Base-by-base conservation (phyloP, 2,797 vertebrate genomes). In the Melopsittacus undulatus region DNA sequence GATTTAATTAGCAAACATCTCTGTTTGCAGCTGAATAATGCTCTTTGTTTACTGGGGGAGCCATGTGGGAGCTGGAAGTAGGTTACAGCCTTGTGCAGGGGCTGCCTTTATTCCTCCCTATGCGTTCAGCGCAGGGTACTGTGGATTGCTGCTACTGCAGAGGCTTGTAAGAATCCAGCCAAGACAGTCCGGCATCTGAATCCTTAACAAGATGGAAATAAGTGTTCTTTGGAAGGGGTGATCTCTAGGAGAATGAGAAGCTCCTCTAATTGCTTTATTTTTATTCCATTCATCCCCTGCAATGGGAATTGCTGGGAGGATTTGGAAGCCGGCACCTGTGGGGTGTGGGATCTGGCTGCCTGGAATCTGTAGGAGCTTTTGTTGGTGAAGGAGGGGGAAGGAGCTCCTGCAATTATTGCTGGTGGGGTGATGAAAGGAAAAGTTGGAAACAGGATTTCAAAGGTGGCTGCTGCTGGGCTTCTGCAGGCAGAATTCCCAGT, bases 401-500 rank as follows among this genome's bases (percentile, higher is more conserved):
- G 43, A 90, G 88, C 80, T 87, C 26, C 90, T 91, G 89, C 81
- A 89, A 45, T 96, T 77, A 77, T 20, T 54, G 64, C 75, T 45
- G 61, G n/a, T n/a, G 8, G 86, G 46, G 74, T 64, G 82, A 93
- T 89, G 94, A 80, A 83, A 93, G 94, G 49, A 49, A 45, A 91
- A 89, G 93, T 87, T 70, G 79, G 68, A 92, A 79, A 84, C 23
- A 15, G 0, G 4, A 63, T 87, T 89, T 94, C 92, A 89, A 84
- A 92, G 83, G 81, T 87, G 69, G 63, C 90, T 89, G 95, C 94
- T 95, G 80, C 93, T 78, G 80, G 72, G 91, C 93, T 91, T 94
- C 93, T 11, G 83, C 88, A 51, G 86, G 84, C 93, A 54, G 45
- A 92, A 85, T 94, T 93, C 93, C 92, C 86, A 9, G 17, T 7